Conservation (phyloP, 2,797 vertebrate species). For the Antennarius maculatus region DNA sequence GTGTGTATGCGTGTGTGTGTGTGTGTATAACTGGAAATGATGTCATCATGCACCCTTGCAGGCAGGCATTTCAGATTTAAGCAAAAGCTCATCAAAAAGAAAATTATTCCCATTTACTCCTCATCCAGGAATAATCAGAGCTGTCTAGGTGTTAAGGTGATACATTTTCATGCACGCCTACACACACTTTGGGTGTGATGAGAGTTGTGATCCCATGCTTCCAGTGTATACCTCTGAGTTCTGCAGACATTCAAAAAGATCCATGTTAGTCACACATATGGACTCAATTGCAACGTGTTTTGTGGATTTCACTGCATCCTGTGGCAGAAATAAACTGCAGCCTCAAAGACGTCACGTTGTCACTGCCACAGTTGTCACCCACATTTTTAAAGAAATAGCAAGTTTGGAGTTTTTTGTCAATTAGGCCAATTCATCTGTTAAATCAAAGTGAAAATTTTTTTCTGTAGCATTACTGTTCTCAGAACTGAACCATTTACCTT, state of each 20-base stretch:
- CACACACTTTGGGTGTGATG: constrained; percentile 30
- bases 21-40: constrained; percentile 22
- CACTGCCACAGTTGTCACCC: neutral
- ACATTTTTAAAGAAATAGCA: constrained; percentile 21
- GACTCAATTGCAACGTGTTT: constrained; percentile 15
- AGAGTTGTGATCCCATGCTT: constrained; percentile 42
- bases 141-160: constrained; percentile 28
- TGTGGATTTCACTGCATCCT: neutral
- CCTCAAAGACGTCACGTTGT: constrained; percentile 8
- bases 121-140: constrained; percentile 42
- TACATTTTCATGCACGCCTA: constrained; percentile 17
- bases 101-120: constrained; percentile 55
- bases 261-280: constrained; percentile 34
- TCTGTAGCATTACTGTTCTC: constrained; percentile 27
- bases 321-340: constrained; percentile 18
- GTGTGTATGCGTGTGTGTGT: constrained; percentile 7
- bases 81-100: constrained; percentile 60
- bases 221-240: constrained; percentile 12
- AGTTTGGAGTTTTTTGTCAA: constrained; percentile 32
- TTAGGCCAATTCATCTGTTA: constrained; percentile 42
- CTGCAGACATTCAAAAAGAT: constrained; percentile 14
- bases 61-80: constrained; percentile 47
- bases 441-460: constrained; percentile 27
- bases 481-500: constrained; percentile 60
- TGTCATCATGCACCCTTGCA: constrained; percentile 51